A percentile compares a stretch with the other conserved stretches of the same genome.
Conservation (phyloP, 2,888 invertebrate genomes). For the Endomychus coccineus region DNA sequence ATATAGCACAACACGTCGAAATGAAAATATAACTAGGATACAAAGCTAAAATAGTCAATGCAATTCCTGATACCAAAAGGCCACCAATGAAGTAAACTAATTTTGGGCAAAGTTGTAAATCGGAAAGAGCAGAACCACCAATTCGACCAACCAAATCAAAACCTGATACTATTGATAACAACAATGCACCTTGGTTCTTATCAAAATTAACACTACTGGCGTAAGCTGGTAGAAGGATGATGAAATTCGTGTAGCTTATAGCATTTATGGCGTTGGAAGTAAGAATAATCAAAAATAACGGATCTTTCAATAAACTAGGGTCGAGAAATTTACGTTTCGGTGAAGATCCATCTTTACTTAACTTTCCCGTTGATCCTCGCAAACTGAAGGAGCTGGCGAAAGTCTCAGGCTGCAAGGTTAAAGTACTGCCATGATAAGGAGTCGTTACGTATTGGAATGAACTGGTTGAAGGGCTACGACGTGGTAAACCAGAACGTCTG, state of each 20-base stretch:
- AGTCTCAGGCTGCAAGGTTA: constrained; percentile 70
- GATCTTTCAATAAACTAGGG: constrained; percentile 63
- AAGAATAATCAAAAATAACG: constrained; percentile 72
- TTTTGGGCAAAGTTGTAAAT: constrained; percentile 67
- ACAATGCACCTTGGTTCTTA: constrained; percentile 61
- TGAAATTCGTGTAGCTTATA: constrained; percentile 80
- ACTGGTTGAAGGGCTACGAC: constrained; percentile 67
- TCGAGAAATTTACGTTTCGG: constrained; percentile 64
- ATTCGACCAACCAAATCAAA: constrained; percentile 76
- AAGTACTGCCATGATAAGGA: constrained; percentile 76
- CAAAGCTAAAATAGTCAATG: constrained; percentile 63
- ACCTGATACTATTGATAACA: constrained; percentile 73
- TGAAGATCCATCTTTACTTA: constrained; percentile 39
- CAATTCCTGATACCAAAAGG: constrained; percentile 66
- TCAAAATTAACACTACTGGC: constrained; percentile 64
- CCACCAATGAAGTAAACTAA: constrained; percentile 78
- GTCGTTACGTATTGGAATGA: constrained; percentile 81
- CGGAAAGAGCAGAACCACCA: constrained; percentile 78
- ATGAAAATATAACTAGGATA: constrained; percentile 57
- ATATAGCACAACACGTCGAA: constrained; percentile 64
- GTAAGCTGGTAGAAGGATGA: constrained; percentile 72
- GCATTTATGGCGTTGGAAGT: constrained; percentile 82
- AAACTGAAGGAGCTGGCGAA: constrained; percentile 72
- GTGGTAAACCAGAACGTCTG: constrained; percentile 49
- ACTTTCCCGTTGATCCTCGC: constrained; percentile 56